A percentile compares a stretch with the other conserved stretches of the same genome.
Evolutionary conservation across 2,888 invertebrate genomes (phyloP).

Genomic region (Lordiphosa andalusiaca): DNA sequence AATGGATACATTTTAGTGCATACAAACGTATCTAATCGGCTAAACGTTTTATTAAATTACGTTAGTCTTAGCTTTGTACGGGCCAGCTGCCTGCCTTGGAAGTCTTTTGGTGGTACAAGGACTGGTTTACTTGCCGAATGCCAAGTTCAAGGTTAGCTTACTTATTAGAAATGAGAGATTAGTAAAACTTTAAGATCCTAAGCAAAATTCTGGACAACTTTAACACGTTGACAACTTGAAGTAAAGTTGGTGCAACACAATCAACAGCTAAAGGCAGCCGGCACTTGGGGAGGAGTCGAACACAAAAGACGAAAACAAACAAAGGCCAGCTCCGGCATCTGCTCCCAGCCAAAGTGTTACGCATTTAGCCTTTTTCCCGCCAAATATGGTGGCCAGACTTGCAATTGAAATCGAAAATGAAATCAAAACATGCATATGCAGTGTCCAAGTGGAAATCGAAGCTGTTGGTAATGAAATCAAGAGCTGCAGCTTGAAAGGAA

Average conservation of each 20-base stretch:
- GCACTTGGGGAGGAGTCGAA: neutral
- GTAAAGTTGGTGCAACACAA: constrained; percentile 20
- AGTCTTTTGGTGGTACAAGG: constrained; percentile 60
- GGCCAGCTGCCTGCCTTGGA: constrained; percentile 26
- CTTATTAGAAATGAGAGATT: constrained; percentile 22
- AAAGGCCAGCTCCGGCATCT: constrained; percentile 8
- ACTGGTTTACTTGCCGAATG: constrained; percentile 41
- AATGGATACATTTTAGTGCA: constrained; percentile 74
- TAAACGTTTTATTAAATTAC: constrained; percentile 79
- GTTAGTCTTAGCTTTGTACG: constrained; percentile 53
- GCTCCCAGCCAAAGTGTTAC: constrained; percentile 6
- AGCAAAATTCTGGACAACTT: neutral
- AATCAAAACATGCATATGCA: constrained; percentile 70
- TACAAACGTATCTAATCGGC: constrained; percentile 77
- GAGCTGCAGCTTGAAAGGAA: constrained; percentile 10
- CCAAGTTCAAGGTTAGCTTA: constrained; percentile 61
- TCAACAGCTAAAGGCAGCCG: constrained; percentile 16
- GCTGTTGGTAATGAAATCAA: constrained; percentile 11
- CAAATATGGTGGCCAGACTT: constrained; percentile 44
- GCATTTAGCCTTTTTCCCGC: constrained; percentile 20
- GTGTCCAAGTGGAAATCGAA: constrained; percentile 15
- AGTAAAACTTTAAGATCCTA: neutral
- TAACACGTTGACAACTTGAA: constrained; percentile 9
- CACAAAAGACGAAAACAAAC: constrained; percentile 9
- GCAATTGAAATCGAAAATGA: constrained; percentile 75